Percentiles rank a stretch among this genome's conserved stretches.
Evolutionary conservation across 2,113 vertebrate genomes (phyloP).

Genomic region (Puffinus mauretanicus): DNA sequence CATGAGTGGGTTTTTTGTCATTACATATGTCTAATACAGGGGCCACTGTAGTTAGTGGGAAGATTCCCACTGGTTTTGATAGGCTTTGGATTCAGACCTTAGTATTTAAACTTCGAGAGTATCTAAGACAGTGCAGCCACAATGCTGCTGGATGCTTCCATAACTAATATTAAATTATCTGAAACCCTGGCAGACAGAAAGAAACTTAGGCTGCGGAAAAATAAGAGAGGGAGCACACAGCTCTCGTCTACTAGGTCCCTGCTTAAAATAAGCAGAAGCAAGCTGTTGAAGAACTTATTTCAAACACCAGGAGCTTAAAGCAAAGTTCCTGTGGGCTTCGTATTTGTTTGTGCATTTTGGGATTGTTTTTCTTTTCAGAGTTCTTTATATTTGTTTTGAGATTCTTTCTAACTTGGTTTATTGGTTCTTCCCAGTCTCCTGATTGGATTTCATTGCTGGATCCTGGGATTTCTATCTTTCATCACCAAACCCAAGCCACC

Average conservation of each 20-base stretch:
- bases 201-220: neutral
- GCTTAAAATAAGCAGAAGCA: constrained; percentile 24
- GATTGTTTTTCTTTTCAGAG: neutral
- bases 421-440: neutral
- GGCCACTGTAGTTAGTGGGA: neutral
- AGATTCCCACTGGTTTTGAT: neutral
- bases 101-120: neutral
- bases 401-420: neutral
- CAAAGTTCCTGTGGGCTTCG: neutral
- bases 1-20: neutral
- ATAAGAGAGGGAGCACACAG: neutral
- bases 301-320: constrained; percentile 8
- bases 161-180: neutral
- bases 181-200: neutral
- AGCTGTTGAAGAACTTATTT: constrained; percentile 4
- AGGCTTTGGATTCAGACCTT: neutral
- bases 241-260: neutral
- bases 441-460: neutral
- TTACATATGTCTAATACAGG: neutral
- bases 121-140: neutral
- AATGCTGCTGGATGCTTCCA: neutral
- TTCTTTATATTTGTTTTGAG: neutral
- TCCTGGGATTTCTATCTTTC: neutral
- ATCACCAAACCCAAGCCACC: neutral
- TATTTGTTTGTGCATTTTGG: neutral